Conservation (phyloP, 2,888 invertebrate species). For the Mimumesa dahlbomi region DNA sequence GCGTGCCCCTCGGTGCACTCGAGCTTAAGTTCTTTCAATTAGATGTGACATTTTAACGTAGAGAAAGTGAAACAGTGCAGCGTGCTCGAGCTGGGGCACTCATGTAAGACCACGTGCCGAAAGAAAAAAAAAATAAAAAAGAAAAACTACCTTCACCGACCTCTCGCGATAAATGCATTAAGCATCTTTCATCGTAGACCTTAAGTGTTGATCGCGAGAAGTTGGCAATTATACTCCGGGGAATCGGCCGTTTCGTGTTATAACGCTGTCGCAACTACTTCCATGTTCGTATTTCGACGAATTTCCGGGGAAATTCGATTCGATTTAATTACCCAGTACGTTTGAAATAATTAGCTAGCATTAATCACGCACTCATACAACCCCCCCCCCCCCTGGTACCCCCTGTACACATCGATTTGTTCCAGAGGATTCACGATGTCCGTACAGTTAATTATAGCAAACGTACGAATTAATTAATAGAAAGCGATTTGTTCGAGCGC, state of each 20-base stretch:
- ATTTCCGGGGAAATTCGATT: not conserved
- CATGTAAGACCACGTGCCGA: conserved; percentile 78
- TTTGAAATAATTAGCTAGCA: conserved; percentile 24
- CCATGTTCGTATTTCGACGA: not conserved
- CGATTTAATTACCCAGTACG: not conserved
- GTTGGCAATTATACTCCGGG: conserved; percentile 8
- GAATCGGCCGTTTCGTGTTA: conserved; percentile 25
- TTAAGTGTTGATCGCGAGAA: conserved; percentile 43
- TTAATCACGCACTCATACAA: not conserved
- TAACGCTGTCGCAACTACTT: too few species aligned
- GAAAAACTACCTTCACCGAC: conserved; percentile 25
- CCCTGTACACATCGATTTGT: not conserved
- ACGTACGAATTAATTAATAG: conserved; percentile 6
- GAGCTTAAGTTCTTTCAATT: conserved; percentile 35
- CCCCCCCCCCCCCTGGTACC: too few species aligned
- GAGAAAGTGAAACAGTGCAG: conserved; percentile 50
- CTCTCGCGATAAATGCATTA: conserved; percentile 49
- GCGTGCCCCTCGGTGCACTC: conserved; percentile 76
- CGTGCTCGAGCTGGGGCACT: conserved; percentile 75
- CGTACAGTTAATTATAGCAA: conserved; percentile 3
- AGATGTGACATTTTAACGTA: too few species aligned
- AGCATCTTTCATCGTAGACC: conserved; percentile 36
- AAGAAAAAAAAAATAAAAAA: too few species aligned
- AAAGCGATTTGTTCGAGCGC: not conserved
- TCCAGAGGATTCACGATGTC: not conserved